A percentile compares a stretch with the other conserved stretches of the same genome.
Conservation (phyloP, 2,888 invertebrate species). For the Petrophora chlorosata region DNA sequence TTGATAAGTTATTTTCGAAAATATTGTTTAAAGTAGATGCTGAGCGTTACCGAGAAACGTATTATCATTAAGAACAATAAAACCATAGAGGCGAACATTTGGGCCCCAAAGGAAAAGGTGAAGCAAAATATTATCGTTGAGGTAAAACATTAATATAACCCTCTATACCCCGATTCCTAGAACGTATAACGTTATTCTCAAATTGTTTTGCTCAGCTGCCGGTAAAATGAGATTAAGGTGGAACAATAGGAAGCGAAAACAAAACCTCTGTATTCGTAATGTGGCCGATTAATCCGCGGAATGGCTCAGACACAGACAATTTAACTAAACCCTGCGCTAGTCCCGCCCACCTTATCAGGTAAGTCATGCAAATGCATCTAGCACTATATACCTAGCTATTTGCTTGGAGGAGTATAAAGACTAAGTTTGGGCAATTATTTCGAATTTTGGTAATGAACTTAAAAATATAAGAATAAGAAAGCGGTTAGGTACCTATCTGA, state of each 20-base stretch:
- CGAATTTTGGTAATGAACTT: too few relatives aligned
- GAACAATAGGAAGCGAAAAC: constrained; percentile 48
- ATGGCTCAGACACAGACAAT: constrained; percentile 50
- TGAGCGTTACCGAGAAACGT: too few relatives aligned
- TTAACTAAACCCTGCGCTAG: constrained; percentile 47
- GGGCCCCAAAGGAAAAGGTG: constrained; percentile 1
- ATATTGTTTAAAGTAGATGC: too few relatives aligned
- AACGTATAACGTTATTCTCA: constrained; percentile 42
- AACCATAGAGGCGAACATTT: too few relatives aligned
- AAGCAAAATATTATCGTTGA: constrained; percentile 4
- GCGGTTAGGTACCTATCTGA: too few relatives aligned
- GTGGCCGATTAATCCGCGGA: constrained; percentile 51
- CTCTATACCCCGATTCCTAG: constrained; percentile 33
- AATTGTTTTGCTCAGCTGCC: constrained; percentile 52
- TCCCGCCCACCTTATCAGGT: constrained; percentile 25
- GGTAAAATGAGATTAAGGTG: constrained; percentile 59
- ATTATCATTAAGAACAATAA: constrained; percentile 1
- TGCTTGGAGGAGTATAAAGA: too few relatives aligned
- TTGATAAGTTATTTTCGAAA: neutral
- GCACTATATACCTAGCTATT: too few relatives aligned
- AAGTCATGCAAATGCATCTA: constrained; percentile 11
- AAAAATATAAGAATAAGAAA: too few relatives aligned
- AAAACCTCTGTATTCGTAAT: constrained; percentile 55
- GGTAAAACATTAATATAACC: constrained; percentile 11
- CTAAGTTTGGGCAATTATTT: too few relatives aligned